Conservation (phyloP, 1,140 invertebrate genomes). For the Apis florea region DNA sequence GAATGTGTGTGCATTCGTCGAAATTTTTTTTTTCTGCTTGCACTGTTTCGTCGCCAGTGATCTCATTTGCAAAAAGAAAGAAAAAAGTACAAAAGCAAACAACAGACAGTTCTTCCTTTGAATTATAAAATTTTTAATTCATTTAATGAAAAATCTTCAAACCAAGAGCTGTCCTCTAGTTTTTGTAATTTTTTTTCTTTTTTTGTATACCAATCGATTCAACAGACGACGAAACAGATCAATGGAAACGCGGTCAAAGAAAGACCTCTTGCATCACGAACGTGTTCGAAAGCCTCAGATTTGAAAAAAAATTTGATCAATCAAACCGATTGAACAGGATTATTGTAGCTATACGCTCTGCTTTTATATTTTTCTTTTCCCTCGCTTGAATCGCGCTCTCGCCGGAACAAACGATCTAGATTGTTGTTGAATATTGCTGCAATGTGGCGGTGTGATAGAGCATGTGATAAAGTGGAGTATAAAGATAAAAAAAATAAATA, state of each 20-base stretch:
- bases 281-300: not conserved
- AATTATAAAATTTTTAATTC: not conserved
- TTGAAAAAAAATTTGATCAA: not conserved
- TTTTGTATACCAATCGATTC: not conserved
- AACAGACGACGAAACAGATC: not conserved
- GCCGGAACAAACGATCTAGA: not conserved
- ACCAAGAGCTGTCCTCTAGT: no score
- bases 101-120: not conserved
- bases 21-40: not conserved
- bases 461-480: constrained; percentile 26
- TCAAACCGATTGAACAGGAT: not conserved
- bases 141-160: not conserved
- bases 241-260: constrained; percentile 26
- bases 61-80: not conserved
- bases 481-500: constrained; percentile 19
- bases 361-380: not conserved
- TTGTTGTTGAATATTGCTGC: constrained; percentile 9
- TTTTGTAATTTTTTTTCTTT: not conserved
- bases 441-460: constrained; percentile 13
- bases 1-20: not conserved
- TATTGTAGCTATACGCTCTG: constrained; percentile 14
- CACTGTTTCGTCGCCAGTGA: constrained; percentile 16
- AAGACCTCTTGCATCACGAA: constrained; percentile 40
- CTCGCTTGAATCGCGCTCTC: not conserved
- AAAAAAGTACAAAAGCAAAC: no score